phyloP scores from a whole-genome alignment of 1,140 invertebrate genomes.

The Zophobas morio region DNA sequence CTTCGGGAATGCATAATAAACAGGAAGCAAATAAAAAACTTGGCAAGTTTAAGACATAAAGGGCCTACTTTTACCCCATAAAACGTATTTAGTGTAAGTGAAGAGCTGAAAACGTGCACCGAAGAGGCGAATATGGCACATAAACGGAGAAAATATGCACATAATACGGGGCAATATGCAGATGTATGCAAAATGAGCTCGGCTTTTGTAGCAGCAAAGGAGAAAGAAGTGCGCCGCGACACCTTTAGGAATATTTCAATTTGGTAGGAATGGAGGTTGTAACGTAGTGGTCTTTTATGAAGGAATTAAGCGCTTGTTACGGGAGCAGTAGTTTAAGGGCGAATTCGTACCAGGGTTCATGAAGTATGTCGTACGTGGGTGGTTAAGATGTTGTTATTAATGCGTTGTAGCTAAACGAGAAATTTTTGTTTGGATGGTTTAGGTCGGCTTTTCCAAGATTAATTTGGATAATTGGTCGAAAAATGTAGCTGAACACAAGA shows the following conservation, averaged over 20 bases:
- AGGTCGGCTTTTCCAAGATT: no score
- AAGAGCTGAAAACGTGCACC: conserved; percentile 22
- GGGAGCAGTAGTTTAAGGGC: no score
- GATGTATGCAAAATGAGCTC: conserved; percentile 27
- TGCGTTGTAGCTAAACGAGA: no score
- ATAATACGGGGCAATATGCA: conserved; percentile 35
- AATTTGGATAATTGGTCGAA: no score
- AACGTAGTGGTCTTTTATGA: neutral
- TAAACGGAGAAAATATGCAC: conserved; percentile 25
- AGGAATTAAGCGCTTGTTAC: neutral
- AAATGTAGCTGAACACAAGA: no score
- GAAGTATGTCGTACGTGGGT: no score
- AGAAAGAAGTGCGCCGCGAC: conserved; percentile 7
- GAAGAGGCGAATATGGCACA: conserved; percentile 23
- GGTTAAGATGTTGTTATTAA: no score
- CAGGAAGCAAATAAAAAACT: neutral
- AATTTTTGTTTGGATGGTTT: no score
- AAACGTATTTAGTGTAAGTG: conserved; percentile 25
- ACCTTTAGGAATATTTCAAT: conserved; percentile 34
- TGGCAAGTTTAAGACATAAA: conserved; percentile 5
- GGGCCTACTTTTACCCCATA: neutral
- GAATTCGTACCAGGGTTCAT: no score
- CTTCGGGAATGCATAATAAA: neutral
- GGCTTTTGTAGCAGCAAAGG: conserved; percentile 1
- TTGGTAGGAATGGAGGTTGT: neutral